A percentile compares a stretch with the other conserved stretches of the same genome.
These are phyloP conservation scores for Pteromalus puparum DNA, from an alignment of 1,140 invertebrate genomes.

Conservation along the genomic window DNA sequence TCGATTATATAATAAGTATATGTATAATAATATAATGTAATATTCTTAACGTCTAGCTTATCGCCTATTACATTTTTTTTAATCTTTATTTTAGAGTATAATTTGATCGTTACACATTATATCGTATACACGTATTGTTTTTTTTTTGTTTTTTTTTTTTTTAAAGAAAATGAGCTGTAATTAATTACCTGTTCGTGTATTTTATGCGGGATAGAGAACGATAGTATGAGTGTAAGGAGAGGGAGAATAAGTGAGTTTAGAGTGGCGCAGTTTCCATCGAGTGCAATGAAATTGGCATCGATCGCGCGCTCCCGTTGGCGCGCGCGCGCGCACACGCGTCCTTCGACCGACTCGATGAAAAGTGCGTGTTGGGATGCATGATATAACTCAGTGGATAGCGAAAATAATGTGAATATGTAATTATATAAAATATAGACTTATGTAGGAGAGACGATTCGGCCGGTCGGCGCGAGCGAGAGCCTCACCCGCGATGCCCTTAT, in stretches of 20 bases:
- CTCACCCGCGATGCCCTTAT: not conserved
- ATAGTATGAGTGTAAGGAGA: not conserved
- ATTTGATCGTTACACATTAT: conserved; percentile 58
- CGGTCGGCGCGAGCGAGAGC: conserved; percentile 16
- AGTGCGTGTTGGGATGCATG: conserved; percentile 60
- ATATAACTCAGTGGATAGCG: not conserved
- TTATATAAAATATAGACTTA: not conserved
- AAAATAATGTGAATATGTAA: not conserved
- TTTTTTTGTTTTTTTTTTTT: too few relatives aligned
- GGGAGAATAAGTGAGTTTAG: not conserved
- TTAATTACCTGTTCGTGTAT: conserved; percentile 45
- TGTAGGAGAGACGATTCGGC: not conserved
- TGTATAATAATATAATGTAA: conserved; percentile 45
- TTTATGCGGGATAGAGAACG: not conserved
- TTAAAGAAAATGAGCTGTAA: conserved; percentile 45
- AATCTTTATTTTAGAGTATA: conserved; percentile 54
- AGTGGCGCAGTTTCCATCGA: conserved; percentile 70
- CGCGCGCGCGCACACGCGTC: not conserved
- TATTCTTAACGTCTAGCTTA: conserved; percentile 41
- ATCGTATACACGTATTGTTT: conserved; percentile 55
- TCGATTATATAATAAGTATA: conserved; percentile 48
- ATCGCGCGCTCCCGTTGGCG: not conserved
- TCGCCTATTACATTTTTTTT: conserved; percentile 35
- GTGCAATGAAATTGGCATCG: conserved; percentile 57
- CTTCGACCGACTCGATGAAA: conserved; percentile 73